Base-by-base conservation (phyloP, 2,888 invertebrate genomes). In the Clostera curtula region DNA sequence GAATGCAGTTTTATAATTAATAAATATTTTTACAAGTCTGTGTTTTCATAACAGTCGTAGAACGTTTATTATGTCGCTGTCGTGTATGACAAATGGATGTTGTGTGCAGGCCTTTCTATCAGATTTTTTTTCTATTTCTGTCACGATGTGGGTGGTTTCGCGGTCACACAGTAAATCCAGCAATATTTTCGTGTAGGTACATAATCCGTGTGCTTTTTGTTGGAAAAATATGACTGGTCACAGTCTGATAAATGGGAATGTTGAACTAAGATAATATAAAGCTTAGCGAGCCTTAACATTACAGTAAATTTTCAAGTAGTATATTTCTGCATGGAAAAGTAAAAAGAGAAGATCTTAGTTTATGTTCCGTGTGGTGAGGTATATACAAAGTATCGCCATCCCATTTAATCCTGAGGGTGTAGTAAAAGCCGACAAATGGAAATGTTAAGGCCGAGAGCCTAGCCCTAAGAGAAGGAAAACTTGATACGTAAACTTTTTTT, bases 101-200 rank as follows among this genome's bases (percentile, higher is more conserved):
- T 61, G 61, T 55, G 61, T 56, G 59, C 54, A 57, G 56, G 51
- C 46, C 48, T 46, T 48, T 35, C 55, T 68, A 64, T 70, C 62
- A 54, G 56, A 68, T 63, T 67, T 67, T n/a, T n/a, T 72, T 67
- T 63, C 71, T 73, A 72, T 72, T 72, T 72, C 56, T 68, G 69
- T 71, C 68, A 67, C 72, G 69, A 61, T 57, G 67, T 61, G 62
- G 65, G 66, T 65, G 71, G n/a, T n/a, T n/a, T n/a, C n/a, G 69
- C 56, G 50, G 52, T 46, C 50, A 43, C 38, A 45, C 43, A 39
- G 56, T 61, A 62, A 65, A 70, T 59, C 64, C 57, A 44, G 55
- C 58, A 56, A 65, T 63, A 61, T 63, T 62, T 63, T 65, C 56
- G 60, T 65, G 63, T 57, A 56, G 57, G 56, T 61, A 62, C 48